A percentile compares a stretch with the other conserved stretches of the same genome.
These are phyloP conservation scores for Pampus argenteus DNA, from an alignment of 2,797 vertebrate genomes.

Conservation along the genomic window DNA sequence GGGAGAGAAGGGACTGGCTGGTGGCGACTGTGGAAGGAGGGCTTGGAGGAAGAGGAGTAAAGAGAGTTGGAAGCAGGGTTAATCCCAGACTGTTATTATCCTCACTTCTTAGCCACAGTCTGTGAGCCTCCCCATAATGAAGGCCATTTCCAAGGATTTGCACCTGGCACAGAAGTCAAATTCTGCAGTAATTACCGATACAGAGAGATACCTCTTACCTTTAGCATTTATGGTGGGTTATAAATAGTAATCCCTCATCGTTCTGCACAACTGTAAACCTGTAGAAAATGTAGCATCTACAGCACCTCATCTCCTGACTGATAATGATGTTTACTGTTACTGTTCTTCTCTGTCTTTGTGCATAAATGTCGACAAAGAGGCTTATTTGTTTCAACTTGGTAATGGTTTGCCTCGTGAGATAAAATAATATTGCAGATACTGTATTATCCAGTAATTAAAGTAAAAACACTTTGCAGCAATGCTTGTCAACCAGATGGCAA, in stretches of 20 bases:
- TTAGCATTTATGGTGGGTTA: conserved; percentile 56
- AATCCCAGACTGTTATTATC: conserved; percentile 79
- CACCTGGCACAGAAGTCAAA: conserved; percentile 56
- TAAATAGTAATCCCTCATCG: conserved; percentile 55
- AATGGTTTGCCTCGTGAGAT: conserved; percentile 45
- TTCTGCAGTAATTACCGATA: conserved; percentile 70
- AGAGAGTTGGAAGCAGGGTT: conserved; percentile 70
- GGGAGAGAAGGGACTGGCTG: conserved; percentile 41
- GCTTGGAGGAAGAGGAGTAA: conserved; percentile 55
- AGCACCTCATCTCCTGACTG: conserved; percentile 44
- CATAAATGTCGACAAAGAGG: conserved; percentile 26
- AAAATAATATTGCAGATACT: conserved; percentile 37
- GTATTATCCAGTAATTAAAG: conserved; percentile 45
- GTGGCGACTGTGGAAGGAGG: conserved; percentile 30
- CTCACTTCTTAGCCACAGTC: conserved; percentile 69
- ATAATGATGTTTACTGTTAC: conserved; percentile 64
- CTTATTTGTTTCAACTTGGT: conserved; percentile 50
- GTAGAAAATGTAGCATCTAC: conserved; percentile 44
- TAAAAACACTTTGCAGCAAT: conserved; percentile 21
- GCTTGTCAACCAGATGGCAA: conserved; percentile 11
- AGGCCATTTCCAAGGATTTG: conserved; percentile 76
- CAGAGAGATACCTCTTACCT: conserved; percentile 57
- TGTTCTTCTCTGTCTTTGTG: conserved; percentile 18
- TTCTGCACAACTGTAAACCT: conserved; percentile 54
- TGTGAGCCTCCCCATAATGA: conserved; percentile 67